These are phyloP conservation scores for Uria aalge DNA, from an alignment of 2,113 vertebrate genomes.

Conservation along the genomic window DNA sequence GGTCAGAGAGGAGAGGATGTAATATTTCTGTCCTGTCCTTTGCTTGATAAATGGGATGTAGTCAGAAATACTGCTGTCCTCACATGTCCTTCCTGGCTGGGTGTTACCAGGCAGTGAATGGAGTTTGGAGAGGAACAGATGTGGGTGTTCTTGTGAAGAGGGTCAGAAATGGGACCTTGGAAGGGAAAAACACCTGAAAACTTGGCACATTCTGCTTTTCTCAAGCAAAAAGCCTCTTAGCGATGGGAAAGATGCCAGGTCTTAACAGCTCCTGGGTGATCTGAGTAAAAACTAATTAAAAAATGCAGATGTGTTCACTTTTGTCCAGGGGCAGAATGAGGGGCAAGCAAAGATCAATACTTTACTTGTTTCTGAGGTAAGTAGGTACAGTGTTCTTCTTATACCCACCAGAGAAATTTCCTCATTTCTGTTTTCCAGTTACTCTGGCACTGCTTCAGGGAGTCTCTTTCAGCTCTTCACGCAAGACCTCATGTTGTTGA, in stretches of 20 bases:
- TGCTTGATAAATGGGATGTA: background rate
- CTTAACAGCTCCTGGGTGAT: background rate
- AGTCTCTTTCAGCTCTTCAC: background rate
- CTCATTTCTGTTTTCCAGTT: background rate
- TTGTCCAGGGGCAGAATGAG: background rate
- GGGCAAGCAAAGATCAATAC: background rate
- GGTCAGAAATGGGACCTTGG: background rate
- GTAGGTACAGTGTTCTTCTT: background rate
- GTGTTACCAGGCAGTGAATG: background rate
- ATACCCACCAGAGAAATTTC: background rate
- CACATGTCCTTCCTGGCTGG: background rate
- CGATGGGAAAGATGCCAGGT: background rate
- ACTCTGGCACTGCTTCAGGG: background rate
- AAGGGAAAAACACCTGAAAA: background rate
- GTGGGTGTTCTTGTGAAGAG: background rate
- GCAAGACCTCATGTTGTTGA: rapidly evolving
- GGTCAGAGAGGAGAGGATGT: background rate
- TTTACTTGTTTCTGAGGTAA: background rate
- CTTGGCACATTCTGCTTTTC: background rate
- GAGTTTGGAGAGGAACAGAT: background rate
- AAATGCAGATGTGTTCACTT: background rate
- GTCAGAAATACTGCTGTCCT: background rate
- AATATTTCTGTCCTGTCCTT: background rate
- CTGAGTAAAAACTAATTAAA: background rate
- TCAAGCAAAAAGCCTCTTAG: background rate